Evolutionary conservation across 2,113 vertebrate species (phyloP).

Genomic region (Prinia subflava): DNA sequence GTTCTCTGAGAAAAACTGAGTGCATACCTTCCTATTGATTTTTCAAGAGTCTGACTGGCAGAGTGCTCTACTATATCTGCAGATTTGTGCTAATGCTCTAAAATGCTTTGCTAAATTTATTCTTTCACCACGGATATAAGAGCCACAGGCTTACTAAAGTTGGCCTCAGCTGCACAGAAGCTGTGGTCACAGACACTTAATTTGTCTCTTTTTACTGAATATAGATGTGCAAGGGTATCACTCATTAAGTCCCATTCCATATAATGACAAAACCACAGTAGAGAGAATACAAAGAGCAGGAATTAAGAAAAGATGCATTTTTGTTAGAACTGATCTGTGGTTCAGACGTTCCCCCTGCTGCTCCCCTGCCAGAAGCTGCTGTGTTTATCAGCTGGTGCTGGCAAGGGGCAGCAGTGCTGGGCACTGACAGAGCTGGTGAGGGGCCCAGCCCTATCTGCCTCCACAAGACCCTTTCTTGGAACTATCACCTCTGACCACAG

Average conservation of each 20-base stretch:
- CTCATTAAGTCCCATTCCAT: neutral
- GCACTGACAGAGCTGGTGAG: neutral
- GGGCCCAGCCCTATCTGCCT: neutral
- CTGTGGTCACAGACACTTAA: neutral
- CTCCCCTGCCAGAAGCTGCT: neutral
- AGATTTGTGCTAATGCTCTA: neutral
- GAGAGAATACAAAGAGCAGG: neutral
- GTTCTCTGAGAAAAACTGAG: neutral
- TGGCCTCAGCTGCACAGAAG: neutral
- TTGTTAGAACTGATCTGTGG: neutral
- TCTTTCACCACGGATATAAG: neutral
- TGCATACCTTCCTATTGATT: conserved; percentile 15
- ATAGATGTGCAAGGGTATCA: neutral
- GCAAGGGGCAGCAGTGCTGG: rapidly evolving
- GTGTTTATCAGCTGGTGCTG: neutral
- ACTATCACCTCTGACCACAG: neutral
- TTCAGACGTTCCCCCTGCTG: neutral
- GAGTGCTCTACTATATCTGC: neutral
- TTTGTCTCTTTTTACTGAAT: neutral
- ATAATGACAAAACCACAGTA: neutral
- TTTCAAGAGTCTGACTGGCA: conserved; percentile 13
- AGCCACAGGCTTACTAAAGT: neutral
- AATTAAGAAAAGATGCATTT: neutral
- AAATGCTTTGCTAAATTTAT: neutral
- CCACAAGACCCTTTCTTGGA: neutral